Percentiles rank a stretch among this genome's conserved stretches.
phyloP scores from a whole-genome alignment of 2,888 invertebrate species.

The Latheticus oryzae region DNA sequence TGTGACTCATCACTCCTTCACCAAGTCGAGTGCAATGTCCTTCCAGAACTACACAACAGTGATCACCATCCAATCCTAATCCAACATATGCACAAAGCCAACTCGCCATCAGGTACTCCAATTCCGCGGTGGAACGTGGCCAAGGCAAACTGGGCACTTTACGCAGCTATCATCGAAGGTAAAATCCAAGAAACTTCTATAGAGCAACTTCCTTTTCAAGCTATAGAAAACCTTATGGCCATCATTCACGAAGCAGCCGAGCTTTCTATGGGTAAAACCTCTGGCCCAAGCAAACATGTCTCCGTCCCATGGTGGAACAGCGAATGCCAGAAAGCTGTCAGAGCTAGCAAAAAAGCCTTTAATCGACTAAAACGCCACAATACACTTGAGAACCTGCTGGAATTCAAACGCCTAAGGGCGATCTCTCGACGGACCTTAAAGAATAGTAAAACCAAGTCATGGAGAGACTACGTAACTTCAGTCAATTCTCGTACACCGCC shows the following conservation, averaged over 20 bases:
- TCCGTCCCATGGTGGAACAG: conserved; percentile 43
- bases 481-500: conserved; percentile 4
- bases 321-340: conserved; percentile 26
- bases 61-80: conserved; percentile 21
- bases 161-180: conserved; percentile 8
- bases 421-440: conserved; percentile 24
- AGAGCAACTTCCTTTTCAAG: too few relatives aligned
- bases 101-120: too few relatives aligned
- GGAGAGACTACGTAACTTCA: conserved; percentile 30
- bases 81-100: not conserved
- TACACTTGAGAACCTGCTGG: conserved; percentile 35
- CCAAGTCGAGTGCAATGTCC: not conserved
- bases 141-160: conserved; percentile 29
- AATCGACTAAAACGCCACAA: conserved; percentile 23
- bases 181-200: too few relatives aligned
- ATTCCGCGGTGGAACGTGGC: conserved; percentile 21
- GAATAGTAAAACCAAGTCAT: conserved; percentile 36
- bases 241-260: conserved; percentile 24
- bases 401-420: conserved; percentile 38
- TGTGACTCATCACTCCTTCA: conserved; percentile 4
- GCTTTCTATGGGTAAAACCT: conserved; percentile 4
- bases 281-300: conserved; percentile 1
- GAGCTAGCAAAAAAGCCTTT: conserved; percentile 36
- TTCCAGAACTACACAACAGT: conserved; percentile 1
- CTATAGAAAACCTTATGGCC: too few relatives aligned